Evolutionary conservation across 2,797 vertebrate genomes (phyloP).

Genomic region (Silurus lanzhouensis): DNA sequence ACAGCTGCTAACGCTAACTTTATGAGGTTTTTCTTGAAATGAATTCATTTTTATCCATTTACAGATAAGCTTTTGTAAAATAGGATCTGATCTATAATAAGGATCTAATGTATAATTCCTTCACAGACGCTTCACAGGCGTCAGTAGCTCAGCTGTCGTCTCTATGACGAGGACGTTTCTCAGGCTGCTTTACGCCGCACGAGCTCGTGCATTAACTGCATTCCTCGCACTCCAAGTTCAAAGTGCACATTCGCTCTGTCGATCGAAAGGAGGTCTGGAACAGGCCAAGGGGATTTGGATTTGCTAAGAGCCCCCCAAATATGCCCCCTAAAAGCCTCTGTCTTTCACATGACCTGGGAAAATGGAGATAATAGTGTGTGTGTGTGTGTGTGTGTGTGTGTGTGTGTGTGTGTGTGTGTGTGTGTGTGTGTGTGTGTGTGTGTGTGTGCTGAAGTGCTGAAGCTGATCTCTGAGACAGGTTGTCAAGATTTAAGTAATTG

Average conservation of each 20-base stretch:
- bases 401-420: too few relatives aligned
- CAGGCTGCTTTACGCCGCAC: background rate
- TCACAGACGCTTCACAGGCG: too few relatives aligned
- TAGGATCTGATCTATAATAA: too few relatives aligned
- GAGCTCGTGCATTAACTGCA: constrained; percentile 50
- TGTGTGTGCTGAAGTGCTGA: background rate
- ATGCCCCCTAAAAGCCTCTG: constrained; percentile 9
- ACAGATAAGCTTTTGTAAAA: too few relatives aligned
- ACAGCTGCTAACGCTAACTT: too few relatives aligned
- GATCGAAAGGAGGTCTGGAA: constrained; percentile 34
- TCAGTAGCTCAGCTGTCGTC: constrained; percentile 1
- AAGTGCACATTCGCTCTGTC: constrained; percentile 53
- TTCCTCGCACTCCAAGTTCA: constrained; percentile 59
- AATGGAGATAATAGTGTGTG: constrained; percentile 27
- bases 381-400: background rate
- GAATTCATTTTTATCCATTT: too few relatives aligned
- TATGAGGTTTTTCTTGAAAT: too few relatives aligned
- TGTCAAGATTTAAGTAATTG: constrained; percentile 31
- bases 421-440: background rate
- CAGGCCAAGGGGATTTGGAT: constrained; percentile 42
- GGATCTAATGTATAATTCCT: too few relatives aligned
- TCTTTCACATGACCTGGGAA: constrained; percentile 34
- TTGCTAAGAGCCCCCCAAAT: constrained; percentile 8
- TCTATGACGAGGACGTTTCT: background rate
- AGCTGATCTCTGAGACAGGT: constrained; percentile 22